These are phyloP conservation scores for Eupithecia vulgata DNA, from an alignment of 2,888 invertebrate genomes.

Conservation along the genomic window DNA sequence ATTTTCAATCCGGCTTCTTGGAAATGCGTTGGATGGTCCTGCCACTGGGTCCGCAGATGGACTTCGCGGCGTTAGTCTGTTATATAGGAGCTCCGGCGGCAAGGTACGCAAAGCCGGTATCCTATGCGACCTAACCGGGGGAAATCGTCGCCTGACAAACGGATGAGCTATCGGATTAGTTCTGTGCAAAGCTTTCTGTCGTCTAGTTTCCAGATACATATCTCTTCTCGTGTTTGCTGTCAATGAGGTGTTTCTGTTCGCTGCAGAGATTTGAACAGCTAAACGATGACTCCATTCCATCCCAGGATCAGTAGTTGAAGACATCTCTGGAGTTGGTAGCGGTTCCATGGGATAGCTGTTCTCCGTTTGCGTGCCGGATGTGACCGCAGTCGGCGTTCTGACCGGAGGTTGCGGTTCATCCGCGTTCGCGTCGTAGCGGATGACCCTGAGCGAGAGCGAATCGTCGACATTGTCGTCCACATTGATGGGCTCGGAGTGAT, in stretches of 20 bases:
- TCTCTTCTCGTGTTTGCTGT: conserved; percentile 74
- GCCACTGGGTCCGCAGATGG: conserved; percentile 47
- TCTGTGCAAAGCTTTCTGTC: conserved; percentile 73
- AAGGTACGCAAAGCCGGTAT: conserved; percentile 69
- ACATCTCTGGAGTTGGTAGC: conserved; percentile 45
- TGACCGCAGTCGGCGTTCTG: conserved; percentile 37
- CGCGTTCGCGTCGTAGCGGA: conserved; percentile 18
- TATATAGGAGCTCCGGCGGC: conserved; percentile 55
- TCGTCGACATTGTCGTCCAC: conserved; percentile 71
- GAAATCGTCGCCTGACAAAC: conserved; percentile 64
- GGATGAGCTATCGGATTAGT: conserved; percentile 75
- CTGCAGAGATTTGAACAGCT: conserved; percentile 77
- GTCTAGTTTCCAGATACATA: conserved; percentile 68
- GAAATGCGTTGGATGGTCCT: conserved; percentile 59
- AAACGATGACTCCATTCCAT: conserved; percentile 71
- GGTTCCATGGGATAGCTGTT: conserved; percentile 38
- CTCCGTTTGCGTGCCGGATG: conserved; percentile 25
- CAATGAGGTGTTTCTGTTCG: conserved; percentile 73
- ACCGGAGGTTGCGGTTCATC: background rate
- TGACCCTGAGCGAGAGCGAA: conserved; percentile 48
- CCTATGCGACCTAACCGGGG: conserved; percentile 68
- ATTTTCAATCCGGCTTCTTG: background rate
- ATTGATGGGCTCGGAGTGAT: conserved; percentile 71
- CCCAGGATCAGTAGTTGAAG: conserved; percentile 32
- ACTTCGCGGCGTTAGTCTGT: conserved; percentile 46